Conservation (phyloP, 2,113 vertebrate species). For the Actenoides lindsayi region DNA sequence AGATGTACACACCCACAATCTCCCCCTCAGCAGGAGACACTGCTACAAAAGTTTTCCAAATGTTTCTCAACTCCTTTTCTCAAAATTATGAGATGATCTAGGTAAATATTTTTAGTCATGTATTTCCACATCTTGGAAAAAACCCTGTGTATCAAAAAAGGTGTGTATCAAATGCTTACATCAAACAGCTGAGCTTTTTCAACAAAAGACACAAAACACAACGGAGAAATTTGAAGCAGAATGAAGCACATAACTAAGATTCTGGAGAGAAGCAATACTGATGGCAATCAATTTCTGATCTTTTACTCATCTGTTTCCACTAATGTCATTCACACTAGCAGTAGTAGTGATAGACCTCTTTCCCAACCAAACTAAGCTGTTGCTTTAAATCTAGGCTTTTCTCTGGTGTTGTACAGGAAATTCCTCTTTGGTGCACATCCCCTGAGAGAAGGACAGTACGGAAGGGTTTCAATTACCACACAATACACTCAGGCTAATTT, state of each 20-base stretch:
- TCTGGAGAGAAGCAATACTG: background rate
- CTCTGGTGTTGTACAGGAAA: background rate
- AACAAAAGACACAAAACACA: background rate
- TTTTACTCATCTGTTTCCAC: background rate
- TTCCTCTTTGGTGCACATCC: background rate
- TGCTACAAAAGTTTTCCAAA: background rate
- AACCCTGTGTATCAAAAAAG: background rate
- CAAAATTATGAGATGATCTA: background rate
- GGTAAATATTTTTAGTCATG: background rate
- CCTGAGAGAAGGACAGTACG: background rate
- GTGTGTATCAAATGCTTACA: background rate
- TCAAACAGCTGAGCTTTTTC: background rate
- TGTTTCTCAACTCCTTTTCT: background rate
- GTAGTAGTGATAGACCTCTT: background rate
- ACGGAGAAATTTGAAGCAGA: background rate
- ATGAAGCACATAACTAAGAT: background rate
- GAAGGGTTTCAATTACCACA: background rate
- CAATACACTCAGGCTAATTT: background rate
- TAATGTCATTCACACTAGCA: background rate
- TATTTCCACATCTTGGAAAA: background rate
- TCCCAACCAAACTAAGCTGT: background rate
- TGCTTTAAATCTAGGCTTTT: background rate
- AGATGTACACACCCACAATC: background rate
- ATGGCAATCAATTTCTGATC: background rate
- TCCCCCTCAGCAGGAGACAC: background rate